Conservation (phyloP, 1,140 invertebrate genomes). For the Plectrocnemia conspersa region DNA sequence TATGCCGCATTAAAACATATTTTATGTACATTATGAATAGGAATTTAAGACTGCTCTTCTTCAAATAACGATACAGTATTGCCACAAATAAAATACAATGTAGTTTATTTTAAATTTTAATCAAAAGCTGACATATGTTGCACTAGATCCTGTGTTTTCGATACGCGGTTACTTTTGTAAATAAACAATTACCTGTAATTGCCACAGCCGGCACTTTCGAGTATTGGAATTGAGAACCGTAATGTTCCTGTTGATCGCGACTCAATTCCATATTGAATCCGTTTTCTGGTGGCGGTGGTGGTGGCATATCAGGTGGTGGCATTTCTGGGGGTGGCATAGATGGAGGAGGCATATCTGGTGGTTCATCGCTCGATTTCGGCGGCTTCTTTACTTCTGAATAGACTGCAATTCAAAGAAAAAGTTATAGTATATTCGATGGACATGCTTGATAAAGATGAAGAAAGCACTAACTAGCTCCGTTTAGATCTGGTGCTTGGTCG, state of each 20-base stretch:
- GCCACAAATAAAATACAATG: no score
- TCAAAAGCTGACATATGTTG: no score
- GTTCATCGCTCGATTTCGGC: constrained; percentile 43
- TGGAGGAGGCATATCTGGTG: constrained; percentile 41
- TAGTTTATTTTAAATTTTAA: no score
- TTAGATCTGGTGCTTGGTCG: constrained; percentile 31
- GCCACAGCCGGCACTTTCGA: constrained; percentile 41
- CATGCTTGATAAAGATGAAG: not conserved
- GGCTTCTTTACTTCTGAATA: constrained; percentile 44
- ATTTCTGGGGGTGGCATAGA: constrained; percentile 38
- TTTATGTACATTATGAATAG: not conserved
- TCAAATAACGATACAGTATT: no score
- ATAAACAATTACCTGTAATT: constrained; percentile 51
- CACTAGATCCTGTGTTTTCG: no score
- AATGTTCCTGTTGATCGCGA: constrained; percentile 67
- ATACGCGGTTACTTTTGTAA: no score
- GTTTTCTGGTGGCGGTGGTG: constrained; percentile 39
- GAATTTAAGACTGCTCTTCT: no score
- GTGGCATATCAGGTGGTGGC: no score
- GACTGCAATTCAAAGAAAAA: constrained; percentile 9
- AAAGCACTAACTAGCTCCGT: constrained; percentile 17
- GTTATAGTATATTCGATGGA: not conserved
- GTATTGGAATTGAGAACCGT: constrained; percentile 64
- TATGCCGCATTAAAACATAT: not conserved
- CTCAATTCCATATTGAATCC: constrained; percentile 70